phyloP scores from a whole-genome alignment of 2,113 vertebrate genomes.

The Amblyornis subalaris region DNA sequence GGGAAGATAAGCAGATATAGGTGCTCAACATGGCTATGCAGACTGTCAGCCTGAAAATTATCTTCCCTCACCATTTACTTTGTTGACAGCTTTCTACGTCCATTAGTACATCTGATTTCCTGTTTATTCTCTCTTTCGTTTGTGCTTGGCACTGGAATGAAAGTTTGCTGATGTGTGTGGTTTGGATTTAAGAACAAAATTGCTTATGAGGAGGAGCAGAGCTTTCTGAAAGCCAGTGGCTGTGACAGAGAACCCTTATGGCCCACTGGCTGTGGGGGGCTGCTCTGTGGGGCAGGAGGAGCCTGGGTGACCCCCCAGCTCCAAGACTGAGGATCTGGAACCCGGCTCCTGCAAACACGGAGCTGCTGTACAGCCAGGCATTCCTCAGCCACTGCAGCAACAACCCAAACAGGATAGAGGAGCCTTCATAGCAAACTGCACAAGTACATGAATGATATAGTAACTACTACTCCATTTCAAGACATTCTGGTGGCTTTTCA shows the following conservation, averaged over 20 bases:
- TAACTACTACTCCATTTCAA: not conserved
- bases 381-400: not conserved
- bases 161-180: not conserved
- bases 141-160: not conserved
- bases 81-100: not conserved
- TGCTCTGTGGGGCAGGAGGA: accelerated
- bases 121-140: not conserved
- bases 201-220: not conserved
- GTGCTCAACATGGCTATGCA: constrained; percentile 4
- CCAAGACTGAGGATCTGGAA: not conserved
- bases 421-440: not conserved
- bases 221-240: not conserved
- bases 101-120: not conserved
- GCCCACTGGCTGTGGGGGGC: accelerated
- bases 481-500: not conserved
- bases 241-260: not conserved
- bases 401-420: not conserved
- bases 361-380: not conserved
- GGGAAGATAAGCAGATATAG: not conserved
- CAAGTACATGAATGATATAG: not conserved
- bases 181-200: not conserved
- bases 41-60: constrained; percentile 29
- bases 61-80: not conserved
- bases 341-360: not conserved
- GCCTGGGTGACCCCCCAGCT: not conserved